phyloP scores from a whole-genome alignment of 2,113 vertebrate species.

The Condylura cristata region DNA sequence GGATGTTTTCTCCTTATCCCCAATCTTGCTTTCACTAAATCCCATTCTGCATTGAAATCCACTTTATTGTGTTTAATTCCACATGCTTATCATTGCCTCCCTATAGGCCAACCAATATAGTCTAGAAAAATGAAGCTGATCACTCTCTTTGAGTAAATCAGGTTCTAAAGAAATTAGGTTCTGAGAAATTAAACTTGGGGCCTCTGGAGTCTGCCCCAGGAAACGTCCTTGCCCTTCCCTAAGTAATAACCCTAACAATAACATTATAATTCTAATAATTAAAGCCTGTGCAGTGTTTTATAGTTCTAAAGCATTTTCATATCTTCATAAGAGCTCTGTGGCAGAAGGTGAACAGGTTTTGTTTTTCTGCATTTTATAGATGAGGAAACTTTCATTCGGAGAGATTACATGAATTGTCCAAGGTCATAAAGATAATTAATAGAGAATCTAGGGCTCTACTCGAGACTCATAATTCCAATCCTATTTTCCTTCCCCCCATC shows the following conservation, averaged over 20 bases:
- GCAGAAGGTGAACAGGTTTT: constrained; percentile 5
- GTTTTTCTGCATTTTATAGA: constrained; percentile 45
- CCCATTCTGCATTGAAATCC: neutral
- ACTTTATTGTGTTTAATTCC: constrained; percentile 15
- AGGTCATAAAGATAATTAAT: neutral
- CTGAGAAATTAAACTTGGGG: neutral
- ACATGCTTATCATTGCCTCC: neutral
- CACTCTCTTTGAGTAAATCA: constrained; percentile 16
- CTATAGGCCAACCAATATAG: neutral
- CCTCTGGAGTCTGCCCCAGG: neutral
- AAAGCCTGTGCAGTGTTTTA: neutral
- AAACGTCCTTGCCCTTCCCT: neutral
- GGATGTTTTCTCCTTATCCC: neutral
- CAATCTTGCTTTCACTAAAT: neutral
- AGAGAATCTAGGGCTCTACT: neutral
- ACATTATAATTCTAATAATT: constrained; percentile 42
- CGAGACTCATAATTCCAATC: neutral
- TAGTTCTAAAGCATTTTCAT: constrained; percentile 29
- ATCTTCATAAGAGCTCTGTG: neutral
- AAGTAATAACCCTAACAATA: neutral
- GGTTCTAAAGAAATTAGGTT: neutral
- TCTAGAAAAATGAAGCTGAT: constrained; percentile 18
- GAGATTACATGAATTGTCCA: neutral
- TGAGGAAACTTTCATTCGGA: constrained; percentile 8
- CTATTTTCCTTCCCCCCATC: neutral